phyloP scores from a whole-genome alignment of 2,888 invertebrate genomes.

The Pristionchus fissidentatus region DNA sequence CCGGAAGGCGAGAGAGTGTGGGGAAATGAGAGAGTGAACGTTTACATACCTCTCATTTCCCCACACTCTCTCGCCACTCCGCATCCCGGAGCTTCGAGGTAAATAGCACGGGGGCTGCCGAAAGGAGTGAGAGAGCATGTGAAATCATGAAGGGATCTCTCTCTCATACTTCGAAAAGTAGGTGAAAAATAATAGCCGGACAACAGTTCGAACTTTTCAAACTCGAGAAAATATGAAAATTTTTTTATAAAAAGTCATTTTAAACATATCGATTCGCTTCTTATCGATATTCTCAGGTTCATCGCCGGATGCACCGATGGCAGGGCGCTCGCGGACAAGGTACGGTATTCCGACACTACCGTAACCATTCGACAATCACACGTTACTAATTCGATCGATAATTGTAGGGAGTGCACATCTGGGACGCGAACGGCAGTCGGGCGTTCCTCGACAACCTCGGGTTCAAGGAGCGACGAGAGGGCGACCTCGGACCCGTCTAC shows the following conservation, averaged over 20 bases:
- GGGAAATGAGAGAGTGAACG: neutral
- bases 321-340: slow-evolving; percentile 82
- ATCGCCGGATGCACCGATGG: slow-evolving; percentile 87
- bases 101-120: too few relatives aligned
- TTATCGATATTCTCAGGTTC: slow-evolving; percentile 51
- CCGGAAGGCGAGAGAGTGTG: neutral
- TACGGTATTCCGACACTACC: slow-evolving; percentile 85
- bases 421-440: slow-evolving; percentile 95
- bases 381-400: too few relatives aligned
- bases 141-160: too few relatives aligned
- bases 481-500: slow-evolving; percentile 95
- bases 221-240: too few relatives aligned
- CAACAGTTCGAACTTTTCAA: too few relatives aligned
- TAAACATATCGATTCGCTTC: too few relatives aligned
- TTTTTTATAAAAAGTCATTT: too few relatives aligned
- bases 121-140: too few relatives aligned
- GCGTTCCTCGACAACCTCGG: slow-evolving; percentile 90
- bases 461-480: slow-evolving; percentile 88
- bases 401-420: slow-evolving; percentile 83
- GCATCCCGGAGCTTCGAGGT: too few relatives aligned
- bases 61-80: neutral
- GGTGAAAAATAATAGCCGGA: too few relatives aligned
- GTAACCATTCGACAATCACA: slow-evolving; percentile 82
- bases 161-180: too few relatives aligned
- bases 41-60: neutral